These are phyloP conservation scores for Ypsolopha scabrella DNA, from an alignment of 2,888 invertebrate species.

Conservation along the genomic window DNA sequence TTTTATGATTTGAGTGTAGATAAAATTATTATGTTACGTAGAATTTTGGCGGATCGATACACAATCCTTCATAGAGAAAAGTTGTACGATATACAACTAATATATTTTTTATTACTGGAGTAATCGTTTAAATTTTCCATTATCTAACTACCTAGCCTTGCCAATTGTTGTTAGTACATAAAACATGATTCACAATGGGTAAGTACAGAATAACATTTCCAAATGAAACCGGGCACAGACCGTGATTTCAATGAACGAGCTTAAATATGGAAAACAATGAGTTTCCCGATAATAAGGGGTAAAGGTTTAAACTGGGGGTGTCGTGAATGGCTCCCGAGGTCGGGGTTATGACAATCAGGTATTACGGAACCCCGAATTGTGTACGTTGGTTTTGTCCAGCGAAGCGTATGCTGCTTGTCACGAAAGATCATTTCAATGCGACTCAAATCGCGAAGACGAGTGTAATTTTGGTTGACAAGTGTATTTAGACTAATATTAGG, in stretches of 20 bases:
- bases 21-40: no score
- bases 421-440: slow-evolving; percentile 40
- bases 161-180: neutral
- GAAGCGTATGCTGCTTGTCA: slow-evolving; percentile 47
- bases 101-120: no score
- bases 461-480: slow-evolving; percentile 48
- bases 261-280: slow-evolving; percentile 65
- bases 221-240: slow-evolving; percentile 21
- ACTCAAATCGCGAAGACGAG: slow-evolving; percentile 21
- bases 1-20: no score
- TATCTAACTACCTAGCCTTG: neutral
- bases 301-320: slow-evolving; percentile 34
- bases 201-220: slow-evolving; percentile 16
- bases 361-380: slow-evolving; percentile 41
- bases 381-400: slow-evolving; percentile 47
- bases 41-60: no score
- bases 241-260: slow-evolving; percentile 31
- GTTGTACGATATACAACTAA: no score
- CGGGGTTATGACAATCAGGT: slow-evolving; percentile 39
- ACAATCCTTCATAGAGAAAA: no score
- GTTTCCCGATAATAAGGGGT: slow-evolving; percentile 56
- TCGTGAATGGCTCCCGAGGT: slow-evolving; percentile 16
- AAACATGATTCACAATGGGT: neutral
- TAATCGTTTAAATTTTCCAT: no score
- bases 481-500: slow-evolving; percentile 21